Percentiles rank a stretch among this genome's conserved stretches.
Conservation (phyloP, 1,140 invertebrate species). For the Drosophila grimshawi region DNA sequence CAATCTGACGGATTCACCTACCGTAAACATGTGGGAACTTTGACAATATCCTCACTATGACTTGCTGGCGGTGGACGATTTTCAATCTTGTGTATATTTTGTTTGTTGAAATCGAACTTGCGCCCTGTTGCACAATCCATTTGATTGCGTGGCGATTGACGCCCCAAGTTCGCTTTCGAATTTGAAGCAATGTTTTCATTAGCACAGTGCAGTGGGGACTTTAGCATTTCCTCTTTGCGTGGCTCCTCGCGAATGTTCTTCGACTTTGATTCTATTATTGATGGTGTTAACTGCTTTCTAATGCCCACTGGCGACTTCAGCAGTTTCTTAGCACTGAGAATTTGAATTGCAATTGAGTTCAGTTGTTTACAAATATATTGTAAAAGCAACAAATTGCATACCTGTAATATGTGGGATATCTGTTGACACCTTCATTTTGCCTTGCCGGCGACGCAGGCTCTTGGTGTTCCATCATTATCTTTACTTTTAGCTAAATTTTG, state of each 20-base stretch:
- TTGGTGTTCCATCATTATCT: background rate
- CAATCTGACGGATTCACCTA: too few species aligned
- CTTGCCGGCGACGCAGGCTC: background rate
- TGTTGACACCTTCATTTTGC: background rate
- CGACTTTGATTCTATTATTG: background rate
- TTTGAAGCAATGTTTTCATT: background rate
- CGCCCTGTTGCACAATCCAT: background rate
- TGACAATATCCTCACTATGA: background rate
- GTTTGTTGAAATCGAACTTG: background rate
- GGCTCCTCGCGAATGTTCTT: background rate
- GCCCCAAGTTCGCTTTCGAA: background rate
- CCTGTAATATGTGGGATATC: background rate
- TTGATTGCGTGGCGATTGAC: background rate
- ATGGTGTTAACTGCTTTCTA: background rate
- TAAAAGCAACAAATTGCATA: background rate
- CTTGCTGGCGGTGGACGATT: background rate
- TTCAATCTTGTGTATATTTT: background rate
- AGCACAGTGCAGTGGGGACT: conserved; percentile 15
- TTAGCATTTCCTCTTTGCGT: conserved; percentile 10
- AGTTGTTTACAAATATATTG: background rate
- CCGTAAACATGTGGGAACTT: background rate
- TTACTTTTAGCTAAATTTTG: too few species aligned
- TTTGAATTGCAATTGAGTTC: background rate
- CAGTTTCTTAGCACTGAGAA: background rate
- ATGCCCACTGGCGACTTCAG: background rate